Base-by-base conservation (phyloP, 2,888 invertebrate genomes). In the Trissolcus brochymenae region DNA sequence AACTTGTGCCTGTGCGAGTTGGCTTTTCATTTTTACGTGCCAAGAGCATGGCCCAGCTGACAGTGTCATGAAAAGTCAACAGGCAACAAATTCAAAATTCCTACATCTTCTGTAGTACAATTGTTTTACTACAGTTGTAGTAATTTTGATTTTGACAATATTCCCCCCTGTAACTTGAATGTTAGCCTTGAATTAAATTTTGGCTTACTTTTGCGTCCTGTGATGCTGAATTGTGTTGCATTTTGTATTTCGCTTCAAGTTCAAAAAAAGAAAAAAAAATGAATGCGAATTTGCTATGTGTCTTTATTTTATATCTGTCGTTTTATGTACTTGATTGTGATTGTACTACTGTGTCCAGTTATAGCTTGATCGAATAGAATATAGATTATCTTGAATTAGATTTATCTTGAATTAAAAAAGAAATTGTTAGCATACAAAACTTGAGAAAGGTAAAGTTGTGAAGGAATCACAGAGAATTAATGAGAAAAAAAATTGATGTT, bases 171-270 rank as follows among this genome's bases (percentile, higher is more conserved):
- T 11, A 7, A 25, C 25, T 11, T 35, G 35, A 35, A 35, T 35
- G 35, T 35, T 35, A 35, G 35, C 11, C 11, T 35, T 7, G 35
- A 35, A 35, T 46, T 46, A 16, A 16, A 16, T 46, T 46, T 46
- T 19, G 17, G 19, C 17, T 17, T 51, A 68, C 55, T 54, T 61
- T 61, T 61, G 35, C 61, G 62, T 74, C 62, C 25, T 57, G 57
- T 53, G 41, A 57, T 53, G 46, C 13, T 19, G 46, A 61, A 21
- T 57, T 68, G 61, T 70, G 68, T 68, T 68, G 68, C 75, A 75
- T 54, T 60, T 65, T 65, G 50, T 76, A 66, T 43, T 60, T 60
- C 60, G 76, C 76, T 76, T 76, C 16, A 61, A 56, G 64, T 75
- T 64, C n/a, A n/a, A n/a, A n/a, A n/a, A n/a, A n/a, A n/a, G n/a